Evolutionary conservation across 2,888 invertebrate species (phyloP).

Genomic region (Xestia ashworthii): DNA sequence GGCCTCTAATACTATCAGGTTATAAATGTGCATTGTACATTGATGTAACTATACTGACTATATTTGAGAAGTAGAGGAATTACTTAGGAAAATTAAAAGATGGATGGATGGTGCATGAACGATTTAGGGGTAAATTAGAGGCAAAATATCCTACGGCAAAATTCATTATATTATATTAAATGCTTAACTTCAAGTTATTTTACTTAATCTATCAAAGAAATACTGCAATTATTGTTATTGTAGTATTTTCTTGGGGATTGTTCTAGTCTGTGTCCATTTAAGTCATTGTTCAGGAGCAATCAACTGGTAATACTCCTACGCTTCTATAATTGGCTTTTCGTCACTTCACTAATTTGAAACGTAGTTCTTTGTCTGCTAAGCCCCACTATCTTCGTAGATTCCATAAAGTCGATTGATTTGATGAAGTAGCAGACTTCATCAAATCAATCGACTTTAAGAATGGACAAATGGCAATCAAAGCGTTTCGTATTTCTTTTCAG

Average conservation of each 20-base stretch:
- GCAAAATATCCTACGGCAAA: background rate
- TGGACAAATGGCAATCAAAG: background rate
- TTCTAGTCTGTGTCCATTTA: background rate
- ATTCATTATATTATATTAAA: too few species aligned
- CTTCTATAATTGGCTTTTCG: constrained; percentile 30
- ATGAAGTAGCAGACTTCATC: too few species aligned
- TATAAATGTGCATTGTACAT: constrained; percentile 7
- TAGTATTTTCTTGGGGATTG: background rate
- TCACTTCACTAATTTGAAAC: constrained; percentile 29
- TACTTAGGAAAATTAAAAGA: background rate
- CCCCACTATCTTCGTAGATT: background rate
- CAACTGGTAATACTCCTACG: background rate
- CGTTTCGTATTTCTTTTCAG: background rate
- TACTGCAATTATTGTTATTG: background rate
- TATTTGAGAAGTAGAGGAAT: background rate
- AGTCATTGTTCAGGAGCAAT: background rate
- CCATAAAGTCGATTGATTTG: background rate
- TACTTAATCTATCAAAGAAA: background rate
- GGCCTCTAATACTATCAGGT: background rate
- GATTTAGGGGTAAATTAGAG: background rate
- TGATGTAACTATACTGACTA: too few species aligned
- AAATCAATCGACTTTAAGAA: too few species aligned
- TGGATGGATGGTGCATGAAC: background rate
- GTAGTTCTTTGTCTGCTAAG: background rate
- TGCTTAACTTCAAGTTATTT: background rate